phyloP scores from a whole-genome alignment of 2,113 vertebrate species.

The Lepidothrix coronata region DNA sequence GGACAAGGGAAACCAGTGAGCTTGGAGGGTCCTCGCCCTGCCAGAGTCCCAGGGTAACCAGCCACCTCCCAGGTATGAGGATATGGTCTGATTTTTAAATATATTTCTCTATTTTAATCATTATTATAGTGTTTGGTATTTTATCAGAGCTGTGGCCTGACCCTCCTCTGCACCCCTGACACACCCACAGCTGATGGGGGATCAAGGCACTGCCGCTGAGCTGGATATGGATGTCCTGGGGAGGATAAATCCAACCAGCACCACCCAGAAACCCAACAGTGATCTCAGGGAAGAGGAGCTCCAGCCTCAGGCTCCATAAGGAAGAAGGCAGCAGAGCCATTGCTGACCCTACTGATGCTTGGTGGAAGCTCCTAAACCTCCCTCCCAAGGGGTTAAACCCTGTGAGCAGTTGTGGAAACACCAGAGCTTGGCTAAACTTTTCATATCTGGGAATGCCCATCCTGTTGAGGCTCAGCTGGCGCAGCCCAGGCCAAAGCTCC shows the following conservation, averaged over 20 bases:
- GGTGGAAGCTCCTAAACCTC: fast-evolving
- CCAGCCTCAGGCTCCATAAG: background rate
- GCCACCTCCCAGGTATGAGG: background rate
- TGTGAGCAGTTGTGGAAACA: fast-evolving
- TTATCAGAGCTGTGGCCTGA: background rate
- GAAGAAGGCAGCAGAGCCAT: background rate
- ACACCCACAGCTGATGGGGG: fast-evolving
- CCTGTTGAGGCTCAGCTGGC: background rate
- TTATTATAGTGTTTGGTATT: fast-evolving
- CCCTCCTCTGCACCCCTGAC: background rate
- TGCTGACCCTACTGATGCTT: background rate
- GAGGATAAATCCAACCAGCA: background rate
- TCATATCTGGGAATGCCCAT: no score
- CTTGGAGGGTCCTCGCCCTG: fast-evolving
- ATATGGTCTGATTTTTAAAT: background rate
- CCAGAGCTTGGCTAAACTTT: fast-evolving
- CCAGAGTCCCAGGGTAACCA: fast-evolving
- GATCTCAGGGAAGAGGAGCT: background rate
- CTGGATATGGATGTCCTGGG: background rate
- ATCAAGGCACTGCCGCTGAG: background rate
- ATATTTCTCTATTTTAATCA: fast-evolving
- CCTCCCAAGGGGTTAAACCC: background rate
- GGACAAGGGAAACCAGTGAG: background rate
- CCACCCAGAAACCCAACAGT: fast-evolving
- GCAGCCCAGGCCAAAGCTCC: fast-evolving